Evolutionary conservation across 2,888 invertebrate species (phyloP).

Genomic region (Hirtodrosophila duncani): DNA sequence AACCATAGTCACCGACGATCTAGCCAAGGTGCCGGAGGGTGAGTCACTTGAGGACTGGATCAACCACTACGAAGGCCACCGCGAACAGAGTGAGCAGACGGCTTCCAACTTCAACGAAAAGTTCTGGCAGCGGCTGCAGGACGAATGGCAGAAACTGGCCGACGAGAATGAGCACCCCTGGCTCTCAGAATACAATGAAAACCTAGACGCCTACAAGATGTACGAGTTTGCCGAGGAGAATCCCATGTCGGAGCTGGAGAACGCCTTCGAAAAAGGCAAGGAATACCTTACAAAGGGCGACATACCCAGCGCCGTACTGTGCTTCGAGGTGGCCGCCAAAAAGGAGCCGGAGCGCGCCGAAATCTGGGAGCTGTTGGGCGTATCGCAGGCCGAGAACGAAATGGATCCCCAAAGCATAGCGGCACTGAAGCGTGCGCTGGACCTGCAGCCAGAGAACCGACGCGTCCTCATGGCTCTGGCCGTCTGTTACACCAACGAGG

Average conservation of each 20-base stretch:
- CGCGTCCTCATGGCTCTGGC: slow-evolving; percentile 93
- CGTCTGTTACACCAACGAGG: slow-evolving; percentile 97
- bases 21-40: slow-evolving; percentile 38
- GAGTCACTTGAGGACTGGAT: slow-evolving; percentile 74
- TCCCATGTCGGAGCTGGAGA: slow-evolving; percentile 86
- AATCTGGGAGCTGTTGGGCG: slow-evolving; percentile 92
- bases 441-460: slow-evolving; percentile 88
- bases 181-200: slow-evolving; percentile 84
- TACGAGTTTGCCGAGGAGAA: slow-evolving; percentile 84
- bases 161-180: slow-evolving; percentile 83
- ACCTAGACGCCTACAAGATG: slow-evolving; percentile 82
- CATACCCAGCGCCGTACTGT: slow-evolving; percentile 95
- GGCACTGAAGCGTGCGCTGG: slow-evolving; percentile 91
- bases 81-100: slow-evolving; percentile 81
- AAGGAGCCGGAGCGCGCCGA: slow-evolving; percentile 87
- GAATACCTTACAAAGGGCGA: slow-evolving; percentile 90
- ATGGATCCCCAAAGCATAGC: slow-evolving; percentile 95
- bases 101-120: slow-evolving; percentile 82
- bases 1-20: slow-evolving; percentile 44
- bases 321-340: slow-evolving; percentile 96
- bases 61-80: slow-evolving; percentile 80
- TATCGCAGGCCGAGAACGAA: slow-evolving; percentile 98
- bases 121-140: slow-evolving; percentile 84
- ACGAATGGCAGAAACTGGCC: slow-evolving; percentile 89
- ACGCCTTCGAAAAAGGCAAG: slow-evolving; percentile 92